Conservation (phyloP, 2,113 vertebrate species). For the Eublepharis macularius region DNA sequence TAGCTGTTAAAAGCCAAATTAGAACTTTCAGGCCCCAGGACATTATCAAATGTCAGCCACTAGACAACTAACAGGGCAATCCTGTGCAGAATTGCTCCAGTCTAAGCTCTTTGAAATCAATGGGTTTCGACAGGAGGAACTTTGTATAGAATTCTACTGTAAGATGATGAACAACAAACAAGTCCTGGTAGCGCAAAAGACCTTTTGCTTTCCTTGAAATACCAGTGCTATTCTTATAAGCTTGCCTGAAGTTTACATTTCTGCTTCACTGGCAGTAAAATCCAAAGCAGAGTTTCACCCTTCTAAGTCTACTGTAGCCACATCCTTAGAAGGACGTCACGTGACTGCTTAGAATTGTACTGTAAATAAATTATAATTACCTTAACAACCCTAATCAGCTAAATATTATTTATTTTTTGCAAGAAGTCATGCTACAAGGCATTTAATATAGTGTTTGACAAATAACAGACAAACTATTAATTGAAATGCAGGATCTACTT, state of each 20-base stretch:
- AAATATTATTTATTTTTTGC: slow-evolving; percentile 23
- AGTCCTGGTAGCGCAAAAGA: slow-evolving; percentile 40
- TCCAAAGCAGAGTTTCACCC: no score
- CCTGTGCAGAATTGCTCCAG: no score
- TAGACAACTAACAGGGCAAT: not conserved
- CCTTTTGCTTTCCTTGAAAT: slow-evolving; percentile 49
- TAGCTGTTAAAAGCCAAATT: not conserved
- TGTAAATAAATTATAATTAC: slow-evolving; percentile 54
- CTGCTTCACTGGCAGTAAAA: slow-evolving; percentile 13
- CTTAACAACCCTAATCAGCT: slow-evolving; percentile 34
- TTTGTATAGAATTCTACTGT: no score
- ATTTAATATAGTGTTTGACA: not conserved
- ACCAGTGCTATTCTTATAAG: not conserved
- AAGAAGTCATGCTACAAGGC: fast-evolving
- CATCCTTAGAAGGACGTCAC: no score
- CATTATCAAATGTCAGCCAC: slow-evolving; percentile 29
- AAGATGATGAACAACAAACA: slow-evolving; percentile 9
- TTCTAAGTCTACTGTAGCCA: no score
- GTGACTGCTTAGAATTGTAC: not conserved
- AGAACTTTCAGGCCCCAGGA: not conserved
- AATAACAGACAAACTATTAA: not conserved
- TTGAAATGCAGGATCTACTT: not conserved
- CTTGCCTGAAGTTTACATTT: slow-evolving; percentile 27
- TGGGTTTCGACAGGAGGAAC: no score
- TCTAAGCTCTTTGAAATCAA: no score